A percentile compares a stretch with the other conserved stretches of the same genome.
These are phyloP conservation scores for Podabrus alpinus DNA, from an alignment of 2,888 invertebrate genomes.

Conservation along the genomic window DNA sequence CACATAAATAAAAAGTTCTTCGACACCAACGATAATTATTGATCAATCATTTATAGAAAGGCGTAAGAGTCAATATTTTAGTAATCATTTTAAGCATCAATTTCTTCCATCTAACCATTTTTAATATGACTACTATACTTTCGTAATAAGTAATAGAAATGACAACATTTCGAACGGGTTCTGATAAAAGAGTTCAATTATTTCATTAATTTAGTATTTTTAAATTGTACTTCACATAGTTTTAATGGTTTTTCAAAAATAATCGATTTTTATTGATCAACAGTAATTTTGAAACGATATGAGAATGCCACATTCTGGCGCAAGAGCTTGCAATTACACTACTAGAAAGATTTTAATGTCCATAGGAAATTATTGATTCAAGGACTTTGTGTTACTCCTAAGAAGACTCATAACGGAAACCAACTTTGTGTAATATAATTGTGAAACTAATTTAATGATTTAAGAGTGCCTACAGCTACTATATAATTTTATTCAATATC, in stretches of 20 bases:
- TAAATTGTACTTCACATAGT: background rate
- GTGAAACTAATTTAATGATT: background rate
- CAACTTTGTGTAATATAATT: background rate
- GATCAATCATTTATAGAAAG: too few species aligned
- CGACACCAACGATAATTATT: too few species aligned
- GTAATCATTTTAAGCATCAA: too few species aligned
- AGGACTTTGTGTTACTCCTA: background rate
- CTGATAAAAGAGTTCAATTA: background rate
- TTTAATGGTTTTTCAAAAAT: background rate
- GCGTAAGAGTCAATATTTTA: too few species aligned
- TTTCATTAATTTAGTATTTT: background rate
- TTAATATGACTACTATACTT: background rate
- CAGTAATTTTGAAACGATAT: background rate
- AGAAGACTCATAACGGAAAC: background rate
- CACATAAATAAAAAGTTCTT: too few species aligned
- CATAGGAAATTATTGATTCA: background rate
- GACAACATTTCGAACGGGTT: background rate
- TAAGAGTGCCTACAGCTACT: background rate
- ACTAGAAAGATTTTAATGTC: background rate
- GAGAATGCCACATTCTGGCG: background rate
- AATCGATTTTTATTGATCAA: background rate
- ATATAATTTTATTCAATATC: background rate
- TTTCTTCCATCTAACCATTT: too few species aligned
- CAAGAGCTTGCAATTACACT: background rate
- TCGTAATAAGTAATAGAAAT: background rate